Evolutionary conservation across 2,888 invertebrate genomes (phyloP), one percentile per base, ranked within the genome.

Genomic region (Drosophila borborema): DNA sequence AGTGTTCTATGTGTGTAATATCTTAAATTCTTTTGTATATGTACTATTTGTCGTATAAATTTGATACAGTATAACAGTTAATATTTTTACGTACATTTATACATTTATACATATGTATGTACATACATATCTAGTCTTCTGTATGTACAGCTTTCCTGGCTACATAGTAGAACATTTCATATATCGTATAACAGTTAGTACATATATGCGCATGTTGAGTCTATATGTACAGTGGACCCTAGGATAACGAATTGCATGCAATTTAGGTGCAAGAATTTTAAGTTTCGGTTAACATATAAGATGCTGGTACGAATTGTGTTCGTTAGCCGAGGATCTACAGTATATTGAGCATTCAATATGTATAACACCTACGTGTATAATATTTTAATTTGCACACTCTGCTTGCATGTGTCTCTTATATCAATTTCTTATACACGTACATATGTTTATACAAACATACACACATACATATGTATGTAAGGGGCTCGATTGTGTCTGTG

Each of bases 401-500:
- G 20, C 16, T 9, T 20, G 9, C 12, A 18, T 34, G 12, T 18
- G 18, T 18, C 14, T 46, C 7, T 46, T 23, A 46, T 46, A 40
- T 28, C n/a, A 38, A 18, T 60, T 38, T 28, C 23, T 14, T 16
- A 28, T 28, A 28, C 28, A 28, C 5, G 20, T 20, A 20, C 20
- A 20, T 20, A 20, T 20, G 20, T 20, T 20, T 1, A 20, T 20
- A 31, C 38, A 51, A 40, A 9, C 5, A 28, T 28, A 9, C 12
- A 20, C 16, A 40, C 14, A 16, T 14, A 14, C 16, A 40, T 4
- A 14, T 18, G 9, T n/a, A 41, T 41, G 41, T 16, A 28, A 28
- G 53, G 60, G 53, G 40, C 60, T 40, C 41, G 55, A 2, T 43
- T 55, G 20, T 34, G 34, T 43, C n/a, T 23, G 16, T 43, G 31